These are phyloP conservation scores for Mareca strepera DNA, from an alignment of 2,797 vertebrate genomes.

Conservation along the genomic window DNA sequence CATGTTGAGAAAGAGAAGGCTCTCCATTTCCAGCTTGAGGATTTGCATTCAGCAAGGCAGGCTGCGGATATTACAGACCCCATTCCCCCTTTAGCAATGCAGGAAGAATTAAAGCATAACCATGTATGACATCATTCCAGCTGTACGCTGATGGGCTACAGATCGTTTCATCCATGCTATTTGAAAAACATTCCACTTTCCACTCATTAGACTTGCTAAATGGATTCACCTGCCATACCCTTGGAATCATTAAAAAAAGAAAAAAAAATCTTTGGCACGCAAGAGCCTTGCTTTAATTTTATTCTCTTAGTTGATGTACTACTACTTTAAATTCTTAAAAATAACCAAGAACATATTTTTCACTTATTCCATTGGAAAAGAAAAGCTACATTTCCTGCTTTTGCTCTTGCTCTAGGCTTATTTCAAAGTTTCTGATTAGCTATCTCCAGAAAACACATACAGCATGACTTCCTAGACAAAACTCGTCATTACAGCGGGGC, in stretches of 20 bases:
- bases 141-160: conserved; percentile 69
- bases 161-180: conserved; percentile 61
- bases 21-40: conserved; percentile 65
- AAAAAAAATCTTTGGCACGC: conserved; percentile 16
- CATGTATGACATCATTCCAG: conserved; percentile 77
- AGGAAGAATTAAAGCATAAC: conserved; percentile 78
- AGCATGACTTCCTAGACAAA: background rate
- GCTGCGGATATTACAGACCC: conserved; percentile 61
- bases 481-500: background rate
- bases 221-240: conserved; percentile 63
- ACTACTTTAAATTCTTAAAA: background rate
- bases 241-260: conserved; percentile 28
- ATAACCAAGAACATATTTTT: background rate
- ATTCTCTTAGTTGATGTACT: background rate
- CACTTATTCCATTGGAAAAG: background rate
- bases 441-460: background rate
- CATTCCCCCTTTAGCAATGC: conserved; percentile 61
- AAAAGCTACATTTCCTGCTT: background rate
- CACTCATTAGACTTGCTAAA: conserved; percentile 73
- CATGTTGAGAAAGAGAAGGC: conserved; percentile 67
- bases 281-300: background rate
- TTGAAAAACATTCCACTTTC: conserved; percentile 76
- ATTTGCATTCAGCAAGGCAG: conserved; percentile 73
- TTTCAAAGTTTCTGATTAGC: conserved; percentile 15
- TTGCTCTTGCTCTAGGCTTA: background rate